Base-by-base conservation (phyloP, 2,113 vertebrate genomes). In the Urocynchramus pylzowi region DNA sequence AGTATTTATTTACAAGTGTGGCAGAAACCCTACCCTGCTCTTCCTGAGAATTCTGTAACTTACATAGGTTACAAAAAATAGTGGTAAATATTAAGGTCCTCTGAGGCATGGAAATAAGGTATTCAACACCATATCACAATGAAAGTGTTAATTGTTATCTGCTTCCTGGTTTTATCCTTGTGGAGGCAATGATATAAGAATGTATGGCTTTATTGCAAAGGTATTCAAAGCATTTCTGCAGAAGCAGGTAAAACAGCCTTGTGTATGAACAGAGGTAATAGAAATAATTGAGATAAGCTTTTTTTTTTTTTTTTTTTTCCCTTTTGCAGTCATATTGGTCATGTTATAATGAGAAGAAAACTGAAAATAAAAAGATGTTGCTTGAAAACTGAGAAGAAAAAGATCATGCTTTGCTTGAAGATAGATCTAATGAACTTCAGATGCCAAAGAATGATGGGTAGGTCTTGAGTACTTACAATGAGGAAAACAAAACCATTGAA, bases 91-190 rank as follows among this genome's bases (percentile, higher is more conserved):
- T 64, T 74, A 47, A 80, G 19, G 28, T 68, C 14, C 39, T 90
- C 52, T 69, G n/a, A 79, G 35, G 22, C 8, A n/a, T 23, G 10
- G 10, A 52, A 14, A 82, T 47, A 81, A 64, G 0, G 0, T 10
- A 17, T 54, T 52, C 44, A 49, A 37, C 15, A 44, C 13, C 68
- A 12, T 41, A 49, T 77, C 37, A 80, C 14, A 61, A 65, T 65
- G 44, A 68, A 97, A 68, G 2, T 47, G 20, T 65, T 75, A 83
- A 6, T 31, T 68, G 23, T 28, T 82, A 49, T 31, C 31, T 56
- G 3, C 33, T 93, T 82, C 57, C 41, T 84, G 16, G 14, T 44
- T 91, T 84, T 85, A 41, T 73, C 15, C 63, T 73, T 53, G 16
- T 45, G 74, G 28, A 83, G 20, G 30, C 47, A 71, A 54, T 0